These are phyloP conservation scores for Megalonaias nervosa DNA, from an alignment of 1,140 invertebrate genomes.

Conservation along the genomic window DNA sequence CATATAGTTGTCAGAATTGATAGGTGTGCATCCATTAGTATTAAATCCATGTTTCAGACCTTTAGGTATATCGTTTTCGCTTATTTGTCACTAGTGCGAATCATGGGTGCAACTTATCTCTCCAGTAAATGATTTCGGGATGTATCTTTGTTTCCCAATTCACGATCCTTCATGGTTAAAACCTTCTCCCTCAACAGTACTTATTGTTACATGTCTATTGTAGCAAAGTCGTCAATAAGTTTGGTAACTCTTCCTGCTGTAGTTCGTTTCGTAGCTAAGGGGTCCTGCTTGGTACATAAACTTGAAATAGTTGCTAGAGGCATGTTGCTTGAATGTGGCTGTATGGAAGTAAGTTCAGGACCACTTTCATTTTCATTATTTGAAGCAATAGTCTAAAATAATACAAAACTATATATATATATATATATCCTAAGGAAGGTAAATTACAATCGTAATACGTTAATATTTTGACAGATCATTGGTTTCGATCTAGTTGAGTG, in stretches of 20 bases:
- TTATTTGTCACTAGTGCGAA: background rate
- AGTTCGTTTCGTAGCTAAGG: background rate
- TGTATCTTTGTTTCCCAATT: background rate
- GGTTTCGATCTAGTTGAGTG: too few species aligned
- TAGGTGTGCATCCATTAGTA: slow-evolving; percentile 12
- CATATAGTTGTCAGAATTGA: slow-evolving; percentile 5
- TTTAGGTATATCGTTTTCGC: slow-evolving; percentile 5
- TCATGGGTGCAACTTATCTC: slow-evolving; percentile 11
- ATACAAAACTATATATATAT: too few species aligned
- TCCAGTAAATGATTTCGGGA: slow-evolving; percentile 6
- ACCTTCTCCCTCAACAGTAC: slow-evolving; percentile 3
- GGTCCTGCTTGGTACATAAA: background rate
- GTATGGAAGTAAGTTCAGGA: too few species aligned
- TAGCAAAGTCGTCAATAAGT: slow-evolving; percentile 1
- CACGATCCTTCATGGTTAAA: slow-evolving; percentile 2
- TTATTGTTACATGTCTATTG: slow-evolving; percentile 8
- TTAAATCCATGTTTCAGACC: slow-evolving; percentile 7
- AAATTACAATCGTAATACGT: too few species aligned
- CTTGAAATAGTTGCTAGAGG: background rate
- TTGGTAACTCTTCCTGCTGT: background rate
- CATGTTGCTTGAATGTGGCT: background rate
- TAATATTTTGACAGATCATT: too few species aligned
- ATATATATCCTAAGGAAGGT: too few species aligned
- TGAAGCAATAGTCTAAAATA: too few species aligned
- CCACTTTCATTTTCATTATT: too few species aligned